Evolutionary conservation across 2,888 invertebrate species (phyloP).

Genomic region (Dromius quadrimaculatus): DNA sequence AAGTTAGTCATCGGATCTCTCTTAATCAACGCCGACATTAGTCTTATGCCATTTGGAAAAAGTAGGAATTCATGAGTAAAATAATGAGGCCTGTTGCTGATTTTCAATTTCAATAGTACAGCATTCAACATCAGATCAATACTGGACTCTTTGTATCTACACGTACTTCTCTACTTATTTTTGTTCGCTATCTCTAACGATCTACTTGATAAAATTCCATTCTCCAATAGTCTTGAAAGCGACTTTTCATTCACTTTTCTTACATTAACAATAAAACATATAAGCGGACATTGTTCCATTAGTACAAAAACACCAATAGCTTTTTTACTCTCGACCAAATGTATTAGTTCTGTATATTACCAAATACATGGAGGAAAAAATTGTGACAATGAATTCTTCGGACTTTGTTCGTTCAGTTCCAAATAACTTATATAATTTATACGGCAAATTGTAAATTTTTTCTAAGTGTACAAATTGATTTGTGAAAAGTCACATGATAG

Average conservation of each 20-base stretch:
- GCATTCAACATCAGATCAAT: constrained; percentile 47
- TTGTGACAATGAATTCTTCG: too few species aligned
- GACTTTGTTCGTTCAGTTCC: too few species aligned
- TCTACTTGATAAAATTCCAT: constrained; percentile 32
- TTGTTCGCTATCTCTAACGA: constrained; percentile 1
- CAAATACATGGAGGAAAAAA: too few species aligned
- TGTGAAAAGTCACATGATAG: too few species aligned
- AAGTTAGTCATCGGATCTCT: constrained; percentile 52
- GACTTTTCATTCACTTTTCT: constrained; percentile 35
- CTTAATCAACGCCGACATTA: constrained; percentile 53
- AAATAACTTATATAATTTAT: too few species aligned
- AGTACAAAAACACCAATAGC: too few species aligned
- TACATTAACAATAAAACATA: constrained; percentile 11
- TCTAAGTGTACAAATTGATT: too few species aligned
- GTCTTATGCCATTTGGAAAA: constrained; percentile 51
- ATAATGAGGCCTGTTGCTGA: constrained; percentile 43
- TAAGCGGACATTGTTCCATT: too few species aligned
- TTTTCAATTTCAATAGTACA: constrained; percentile 42
- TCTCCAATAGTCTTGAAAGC: constrained; percentile 19
- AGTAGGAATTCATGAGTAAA: constrained; percentile 48
- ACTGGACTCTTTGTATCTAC: constrained; percentile 9
- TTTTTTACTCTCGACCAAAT: too few species aligned
- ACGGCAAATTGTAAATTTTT: too few species aligned
- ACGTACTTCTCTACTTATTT: background rate
- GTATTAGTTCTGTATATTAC: too few species aligned